These are phyloP conservation scores for Nomada goodeniana DNA, from an alignment of 2,888 invertebrate genomes.

Conservation along the genomic window DNA sequence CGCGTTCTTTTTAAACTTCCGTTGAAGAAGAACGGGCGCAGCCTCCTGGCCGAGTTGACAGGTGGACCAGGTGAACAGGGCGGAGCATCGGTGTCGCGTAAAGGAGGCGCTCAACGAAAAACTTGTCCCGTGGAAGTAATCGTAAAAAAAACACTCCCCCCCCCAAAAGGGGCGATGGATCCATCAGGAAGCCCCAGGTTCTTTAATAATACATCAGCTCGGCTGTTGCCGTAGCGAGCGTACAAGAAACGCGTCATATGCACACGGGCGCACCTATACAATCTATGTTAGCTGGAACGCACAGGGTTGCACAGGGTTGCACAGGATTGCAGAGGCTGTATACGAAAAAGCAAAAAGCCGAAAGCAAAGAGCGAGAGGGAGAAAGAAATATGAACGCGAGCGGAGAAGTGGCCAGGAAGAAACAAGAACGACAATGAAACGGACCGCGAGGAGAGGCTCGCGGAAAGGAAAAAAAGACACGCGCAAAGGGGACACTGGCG, in stretches of 20 bases:
- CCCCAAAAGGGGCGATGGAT: constrained; percentile 58
- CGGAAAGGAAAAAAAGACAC: constrained; percentile 38
- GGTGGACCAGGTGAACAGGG: constrained; percentile 51
- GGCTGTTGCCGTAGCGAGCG: constrained; percentile 28
- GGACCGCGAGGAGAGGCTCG: constrained; percentile 33
- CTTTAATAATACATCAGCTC: constrained; percentile 67
- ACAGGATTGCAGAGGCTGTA: neutral
- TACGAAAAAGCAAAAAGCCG: neutral
- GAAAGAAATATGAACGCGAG: neutral
- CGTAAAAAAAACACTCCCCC: constrained; percentile 39
- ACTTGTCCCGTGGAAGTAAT: constrained; percentile 50
- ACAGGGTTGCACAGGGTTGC: too few species aligned
- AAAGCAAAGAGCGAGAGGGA: too few species aligned
- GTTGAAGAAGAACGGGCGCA: constrained; percentile 39
- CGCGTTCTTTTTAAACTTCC: constrained; percentile 54
- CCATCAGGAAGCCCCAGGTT: constrained; percentile 63
- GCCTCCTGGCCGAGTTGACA: constrained; percentile 48
- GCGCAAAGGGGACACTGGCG: constrained; percentile 37
- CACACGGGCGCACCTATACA: neutral
- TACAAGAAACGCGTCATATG: constrained; percentile 10
- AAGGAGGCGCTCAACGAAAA: constrained; percentile 26
- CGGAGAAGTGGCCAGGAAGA: constrained; percentile 15
- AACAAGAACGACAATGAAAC: constrained; percentile 29
- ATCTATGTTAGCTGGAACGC: too few species aligned
- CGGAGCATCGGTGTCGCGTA: constrained; percentile 14